Conservation (phyloP, 1,140 invertebrate species). For the Coptotermes formosanus region DNA sequence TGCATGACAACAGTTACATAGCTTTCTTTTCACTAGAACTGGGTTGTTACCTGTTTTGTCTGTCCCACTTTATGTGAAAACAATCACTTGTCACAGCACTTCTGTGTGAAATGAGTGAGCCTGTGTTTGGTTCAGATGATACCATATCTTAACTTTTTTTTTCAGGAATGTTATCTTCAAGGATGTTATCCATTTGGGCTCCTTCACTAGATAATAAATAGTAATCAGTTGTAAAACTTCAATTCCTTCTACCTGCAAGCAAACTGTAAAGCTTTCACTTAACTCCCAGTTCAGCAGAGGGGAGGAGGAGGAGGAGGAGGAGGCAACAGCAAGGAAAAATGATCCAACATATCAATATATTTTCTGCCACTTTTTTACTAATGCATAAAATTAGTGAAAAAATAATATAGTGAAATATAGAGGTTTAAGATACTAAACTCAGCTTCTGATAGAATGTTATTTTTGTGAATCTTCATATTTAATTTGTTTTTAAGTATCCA, state of each 20-base stretch:
- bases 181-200: neutral
- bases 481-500: neutral
- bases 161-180: slow-evolving; percentile 14
- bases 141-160: neutral
- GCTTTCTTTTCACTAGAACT: neutral
- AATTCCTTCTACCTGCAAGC: neutral
- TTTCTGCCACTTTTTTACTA: neutral
- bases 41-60: neutral
- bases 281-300: neutral
- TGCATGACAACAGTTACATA: neutral
- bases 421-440: neutral
- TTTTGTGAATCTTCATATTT: neutral
- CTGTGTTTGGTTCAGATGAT: neutral
- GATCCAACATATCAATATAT: slow-evolving; percentile 14
- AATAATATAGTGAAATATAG: neutral
- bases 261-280: neutral
- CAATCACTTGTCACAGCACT: neutral
- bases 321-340: neutral
- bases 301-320: neutral
- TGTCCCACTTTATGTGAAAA: neutral
- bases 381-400: neutral
- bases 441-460: neutral
- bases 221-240: neutral
- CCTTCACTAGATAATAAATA: neutral
- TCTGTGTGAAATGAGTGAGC: neutral